These are phyloP conservation scores for Cephus pygmeus DNA, from an alignment of 2,888 invertebrate species.

Conservation along the genomic window DNA sequence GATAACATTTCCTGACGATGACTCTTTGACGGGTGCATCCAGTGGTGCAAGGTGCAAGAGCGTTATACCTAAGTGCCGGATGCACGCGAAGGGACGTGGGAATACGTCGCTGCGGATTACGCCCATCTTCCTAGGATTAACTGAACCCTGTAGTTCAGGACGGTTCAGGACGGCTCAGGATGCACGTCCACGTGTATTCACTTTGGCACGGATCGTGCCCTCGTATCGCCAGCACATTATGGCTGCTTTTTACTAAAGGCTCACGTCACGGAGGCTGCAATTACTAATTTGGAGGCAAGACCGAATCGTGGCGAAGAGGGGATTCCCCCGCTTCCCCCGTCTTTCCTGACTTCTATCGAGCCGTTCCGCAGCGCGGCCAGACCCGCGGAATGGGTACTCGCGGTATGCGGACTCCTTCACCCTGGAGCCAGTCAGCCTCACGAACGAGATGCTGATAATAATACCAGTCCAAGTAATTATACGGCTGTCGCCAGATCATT, in stretches of 20 bases:
- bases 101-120: constrained; percentile 59
- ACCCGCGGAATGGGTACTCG: neutral
- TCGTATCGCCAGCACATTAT: constrained; percentile 13
- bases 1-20: neutral
- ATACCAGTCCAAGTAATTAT: constrained; percentile 29
- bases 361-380: neutral
- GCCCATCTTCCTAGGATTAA: constrained; percentile 42
- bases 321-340: constrained; percentile 52
- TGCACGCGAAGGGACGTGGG: constrained; percentile 8
- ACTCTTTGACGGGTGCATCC: neutral
- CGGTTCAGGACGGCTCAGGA: constrained; percentile 21
- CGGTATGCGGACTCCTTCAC: neutral
- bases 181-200: constrained; percentile 20
- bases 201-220: constrained; percentile 25
- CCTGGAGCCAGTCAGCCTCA: neutral
- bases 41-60: neutral
- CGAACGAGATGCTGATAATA: neutral
- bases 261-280: constrained; percentile 63
- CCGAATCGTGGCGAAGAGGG: constrained; percentile 61
- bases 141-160: constrained; percentile 9
- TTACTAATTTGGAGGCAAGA: constrained; percentile 65
- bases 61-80: neutral
- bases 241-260: constrained; percentile 44
- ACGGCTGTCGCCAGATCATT: constrained; percentile 32
- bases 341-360: constrained; percentile 43